Conservation (phyloP, 2,888 invertebrate genomes). For the Drosophila peninsularis region DNA sequence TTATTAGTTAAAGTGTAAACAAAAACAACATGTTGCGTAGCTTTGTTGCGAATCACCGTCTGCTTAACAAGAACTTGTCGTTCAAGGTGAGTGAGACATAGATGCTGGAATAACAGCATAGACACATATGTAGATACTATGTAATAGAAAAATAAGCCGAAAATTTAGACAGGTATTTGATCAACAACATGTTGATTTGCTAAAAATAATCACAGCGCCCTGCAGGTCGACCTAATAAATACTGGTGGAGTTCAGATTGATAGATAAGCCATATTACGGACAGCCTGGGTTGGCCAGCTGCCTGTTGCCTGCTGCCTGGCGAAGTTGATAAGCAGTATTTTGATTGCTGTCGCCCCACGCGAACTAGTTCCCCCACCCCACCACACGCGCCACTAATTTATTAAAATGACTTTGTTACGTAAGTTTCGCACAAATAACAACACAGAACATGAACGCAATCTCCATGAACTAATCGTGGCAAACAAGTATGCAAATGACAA, state of each 20-base stretch:
- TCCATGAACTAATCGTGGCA: constrained; percentile 23
- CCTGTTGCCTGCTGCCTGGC: neutral
- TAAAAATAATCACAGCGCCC: neutral
- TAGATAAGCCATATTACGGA: constrained; percentile 19
- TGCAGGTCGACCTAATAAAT: neutral
- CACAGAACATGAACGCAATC: constrained; percentile 24
- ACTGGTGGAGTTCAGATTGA: constrained; percentile 3
- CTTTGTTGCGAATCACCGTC: constrained; percentile 43
- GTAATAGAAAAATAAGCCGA: neutral
- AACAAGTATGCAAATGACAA: constrained; percentile 65
- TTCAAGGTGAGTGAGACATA: constrained; percentile 65
- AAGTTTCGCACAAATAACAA: constrained; percentile 42
- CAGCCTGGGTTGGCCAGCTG: neutral
- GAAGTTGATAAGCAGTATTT: constrained; percentile 30
- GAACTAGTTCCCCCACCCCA: constrained; percentile 15
- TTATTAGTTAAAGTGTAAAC: constrained; percentile 4
- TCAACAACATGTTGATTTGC: constrained; percentile 38
- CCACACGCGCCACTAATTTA: constrained; percentile 5
- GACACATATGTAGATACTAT: neutral
- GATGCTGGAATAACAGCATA: constrained; percentile 6
- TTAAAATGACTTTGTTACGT: constrained; percentile 50
- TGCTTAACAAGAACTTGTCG: constrained; percentile 46
- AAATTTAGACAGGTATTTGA: constrained; percentile 11
- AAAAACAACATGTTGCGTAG: constrained; percentile 57
- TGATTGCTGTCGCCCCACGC: constrained; percentile 44